These are phyloP conservation scores for Fistularia commersonii DNA, from an alignment of 2,797 vertebrate genomes.

Conservation along the genomic window DNA sequence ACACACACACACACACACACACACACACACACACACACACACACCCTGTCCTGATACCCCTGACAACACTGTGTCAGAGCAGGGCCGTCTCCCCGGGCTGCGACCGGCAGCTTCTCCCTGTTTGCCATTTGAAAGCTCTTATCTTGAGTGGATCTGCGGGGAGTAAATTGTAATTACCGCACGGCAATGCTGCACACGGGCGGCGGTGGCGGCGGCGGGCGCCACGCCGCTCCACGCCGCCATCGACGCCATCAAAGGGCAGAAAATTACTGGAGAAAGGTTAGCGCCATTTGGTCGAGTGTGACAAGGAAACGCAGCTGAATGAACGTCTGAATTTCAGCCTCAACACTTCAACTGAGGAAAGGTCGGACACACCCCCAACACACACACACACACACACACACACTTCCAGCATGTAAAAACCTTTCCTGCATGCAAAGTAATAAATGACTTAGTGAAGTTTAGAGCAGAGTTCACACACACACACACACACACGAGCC, in stretches of 20 bases:
- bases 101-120: constrained; percentile 44
- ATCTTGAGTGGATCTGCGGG: constrained; percentile 62
- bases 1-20: too few relatives aligned
- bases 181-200: constrained; percentile 51
- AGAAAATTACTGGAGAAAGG: constrained; percentile 71
- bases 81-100: too few relatives aligned
- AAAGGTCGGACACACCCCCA: constrained; percentile 62
- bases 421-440: too few relatives aligned
- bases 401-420: too few relatives aligned
- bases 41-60: too few relatives aligned
- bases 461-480: too few relatives aligned
- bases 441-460: too few relatives aligned
- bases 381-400: too few relatives aligned
- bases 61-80: too few relatives aligned
- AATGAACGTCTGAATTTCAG: constrained; percentile 58
- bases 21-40: too few relatives aligned
- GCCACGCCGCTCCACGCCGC: constrained; percentile 38
- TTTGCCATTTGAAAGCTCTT: constrained; percentile 70
- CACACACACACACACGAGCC: too few relatives aligned
- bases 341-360: constrained; percentile 43
- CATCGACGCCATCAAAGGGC: constrained; percentile 52
- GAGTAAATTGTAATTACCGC: constrained; percentile 66
- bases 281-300: constrained; percentile 70
- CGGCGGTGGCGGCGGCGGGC: constrained; percentile 17
- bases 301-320: constrained; percentile 58